Percentiles rank a stretch among this genome's conserved stretches.
Conservation (phyloP, 2,797 vertebrate genomes). For the Pangasius djambal region DNA sequence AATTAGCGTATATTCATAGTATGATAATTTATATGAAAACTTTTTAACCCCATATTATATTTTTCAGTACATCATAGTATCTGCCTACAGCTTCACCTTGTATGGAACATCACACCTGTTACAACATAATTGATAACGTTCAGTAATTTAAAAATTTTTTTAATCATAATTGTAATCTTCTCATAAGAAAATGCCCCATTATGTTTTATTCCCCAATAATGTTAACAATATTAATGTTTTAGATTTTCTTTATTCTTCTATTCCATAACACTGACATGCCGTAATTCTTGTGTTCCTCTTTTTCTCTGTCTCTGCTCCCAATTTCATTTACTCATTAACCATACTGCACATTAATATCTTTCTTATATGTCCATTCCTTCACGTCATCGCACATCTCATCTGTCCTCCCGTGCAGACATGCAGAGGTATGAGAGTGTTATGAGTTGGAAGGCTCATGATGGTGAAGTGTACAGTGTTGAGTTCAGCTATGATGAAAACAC, state of each 20-base stretch:
- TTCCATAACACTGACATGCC: neutral
- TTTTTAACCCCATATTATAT: neutral
- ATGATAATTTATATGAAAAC: too few relatives aligned
- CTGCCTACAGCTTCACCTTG: neutral
- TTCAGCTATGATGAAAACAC: constrained; percentile 98
- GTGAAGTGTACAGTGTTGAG: constrained; percentile 95
- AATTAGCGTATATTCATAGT: neutral
- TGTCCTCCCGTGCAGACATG: constrained; percentile 81
- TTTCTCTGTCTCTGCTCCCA: neutral
- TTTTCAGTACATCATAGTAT: neutral
- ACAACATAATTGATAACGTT: neutral
- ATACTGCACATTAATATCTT: neutral
- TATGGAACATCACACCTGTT: neutral
- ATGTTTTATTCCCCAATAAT: neutral
- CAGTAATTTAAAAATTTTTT: neutral
- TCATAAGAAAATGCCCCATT: neutral
- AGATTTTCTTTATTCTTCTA: neutral
- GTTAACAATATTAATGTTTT: neutral
- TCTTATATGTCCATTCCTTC: neutral
- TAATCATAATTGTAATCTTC: neutral
- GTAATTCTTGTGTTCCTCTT: neutral
- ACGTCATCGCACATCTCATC: neutral
- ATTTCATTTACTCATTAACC: neutral
- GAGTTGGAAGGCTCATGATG: constrained; percentile 94
- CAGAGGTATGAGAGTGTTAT: constrained; percentile 93